Percentiles rank a stretch among this genome's conserved stretches.
These are phyloP conservation scores for Acronicta leporina DNA, from an alignment of 2,888 invertebrate species.

Conservation along the genomic window DNA sequence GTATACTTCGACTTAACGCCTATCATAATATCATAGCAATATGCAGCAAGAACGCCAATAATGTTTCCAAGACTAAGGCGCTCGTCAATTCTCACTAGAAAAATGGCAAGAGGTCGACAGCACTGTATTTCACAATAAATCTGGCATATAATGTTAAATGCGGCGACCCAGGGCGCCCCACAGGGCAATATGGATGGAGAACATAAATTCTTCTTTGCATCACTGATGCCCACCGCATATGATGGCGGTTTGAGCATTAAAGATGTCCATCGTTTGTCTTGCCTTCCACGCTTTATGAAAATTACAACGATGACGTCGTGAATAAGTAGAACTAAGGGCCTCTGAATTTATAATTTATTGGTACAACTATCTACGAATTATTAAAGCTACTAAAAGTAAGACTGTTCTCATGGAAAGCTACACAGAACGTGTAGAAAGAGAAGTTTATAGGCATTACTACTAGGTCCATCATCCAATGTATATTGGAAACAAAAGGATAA, in stretches of 20 bases:
- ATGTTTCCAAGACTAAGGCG: constrained; percentile 20
- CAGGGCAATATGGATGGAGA: constrained; percentile 62
- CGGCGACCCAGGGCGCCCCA: constrained; percentile 33
- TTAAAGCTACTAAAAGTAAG: not conserved
- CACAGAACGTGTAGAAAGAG: too few species aligned
- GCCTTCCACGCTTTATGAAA: constrained; percentile 38
- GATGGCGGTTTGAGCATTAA: constrained; percentile 59
- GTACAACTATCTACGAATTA: not conserved
- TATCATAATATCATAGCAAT: constrained; percentile 13
- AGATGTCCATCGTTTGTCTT: constrained; percentile 55
- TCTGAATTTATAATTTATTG: constrained; percentile 4
- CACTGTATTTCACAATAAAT: constrained; percentile 67
- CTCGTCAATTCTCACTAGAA: constrained; percentile 40
- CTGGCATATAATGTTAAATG: constrained; percentile 61
- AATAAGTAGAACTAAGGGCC: constrained; percentile 7
- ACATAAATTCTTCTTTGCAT: constrained; percentile 77
- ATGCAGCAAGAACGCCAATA: constrained; percentile 5
- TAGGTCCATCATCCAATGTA: too few species aligned
- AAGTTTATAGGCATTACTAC: too few species aligned
- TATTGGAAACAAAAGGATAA: too few species aligned
- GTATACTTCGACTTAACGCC: constrained; percentile 3
- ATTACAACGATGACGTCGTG: constrained; percentile 31
- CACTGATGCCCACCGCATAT: constrained; percentile 67
- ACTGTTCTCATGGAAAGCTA: too few species aligned
- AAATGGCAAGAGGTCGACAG: constrained; percentile 41